phyloP scores from a whole-genome alignment of 2,797 vertebrate species.

The Tokudaia muenninki region DNA sequence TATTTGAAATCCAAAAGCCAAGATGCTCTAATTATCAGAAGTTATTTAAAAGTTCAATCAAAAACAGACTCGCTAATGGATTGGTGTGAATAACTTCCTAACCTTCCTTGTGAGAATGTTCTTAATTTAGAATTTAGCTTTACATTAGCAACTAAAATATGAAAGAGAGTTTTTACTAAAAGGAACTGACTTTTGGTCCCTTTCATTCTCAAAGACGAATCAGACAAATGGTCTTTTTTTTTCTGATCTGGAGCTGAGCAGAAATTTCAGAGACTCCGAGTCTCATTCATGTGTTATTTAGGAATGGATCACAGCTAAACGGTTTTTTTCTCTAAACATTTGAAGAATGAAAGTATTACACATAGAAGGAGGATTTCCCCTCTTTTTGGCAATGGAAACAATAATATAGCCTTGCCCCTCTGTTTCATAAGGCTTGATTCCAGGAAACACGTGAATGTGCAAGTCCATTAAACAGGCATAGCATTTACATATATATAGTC shows the following conservation, averaged over 20 bases:
- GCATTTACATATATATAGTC: neutral
- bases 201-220: slow-evolving; percentile 81
- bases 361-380: neutral
- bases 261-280: slow-evolving; percentile 74
- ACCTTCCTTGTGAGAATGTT: slow-evolving; percentile 71
- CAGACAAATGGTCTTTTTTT: slow-evolving; percentile 80
- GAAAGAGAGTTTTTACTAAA: slow-evolving; percentile 71
- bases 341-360: slow-evolving; percentile 49
- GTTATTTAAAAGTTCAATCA: slow-evolving; percentile 77
- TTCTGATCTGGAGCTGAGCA: slow-evolving; percentile 79
- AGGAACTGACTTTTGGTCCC: slow-evolving; percentile 81
- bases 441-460: neutral
- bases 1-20: slow-evolving; percentile 79
- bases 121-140: slow-evolving; percentile 83
- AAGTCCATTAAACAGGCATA: neutral
- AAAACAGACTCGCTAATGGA: slow-evolving; percentile 75
- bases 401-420: neutral
- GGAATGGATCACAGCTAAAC: slow-evolving; percentile 57
- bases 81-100: slow-evolving; percentile 67
- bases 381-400: neutral
- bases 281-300: slow-evolving; percentile 79
- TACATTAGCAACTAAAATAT: slow-evolving; percentile 86
- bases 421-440: neutral
- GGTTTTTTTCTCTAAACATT: slow-evolving; percentile 20
- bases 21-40: slow-evolving; percentile 73